Percentiles rank a stretch among this genome's conserved stretches.
phyloP scores from a whole-genome alignment of 2,888 invertebrate species.

The Bhutanitis thaidina region DNA sequence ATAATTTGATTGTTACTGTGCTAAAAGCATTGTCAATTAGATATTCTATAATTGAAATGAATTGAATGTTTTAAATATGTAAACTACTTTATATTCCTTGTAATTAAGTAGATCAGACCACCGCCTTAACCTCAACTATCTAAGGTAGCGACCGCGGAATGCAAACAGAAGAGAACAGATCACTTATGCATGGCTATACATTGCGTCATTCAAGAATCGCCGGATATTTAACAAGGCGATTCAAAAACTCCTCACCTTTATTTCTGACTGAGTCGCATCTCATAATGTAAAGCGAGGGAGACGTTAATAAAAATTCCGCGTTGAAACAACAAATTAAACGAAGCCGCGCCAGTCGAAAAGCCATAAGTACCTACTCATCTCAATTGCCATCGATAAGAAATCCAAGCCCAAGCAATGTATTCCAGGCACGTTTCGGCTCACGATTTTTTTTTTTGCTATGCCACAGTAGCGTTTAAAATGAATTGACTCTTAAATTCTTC shows the following conservation, averaged over 20 bases:
- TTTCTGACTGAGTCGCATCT: slow-evolving; percentile 43
- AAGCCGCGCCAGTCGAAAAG: slow-evolving; percentile 79
- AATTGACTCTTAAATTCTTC: slow-evolving; percentile 79
- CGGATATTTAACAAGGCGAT: slow-evolving; percentile 23
- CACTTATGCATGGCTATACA: neutral
- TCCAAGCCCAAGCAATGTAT: slow-evolving; percentile 77
- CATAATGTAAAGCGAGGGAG: slow-evolving; percentile 72
- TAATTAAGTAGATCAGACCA: neutral
- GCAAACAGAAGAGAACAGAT: neutral
- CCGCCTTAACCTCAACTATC: slow-evolving; percentile 20
- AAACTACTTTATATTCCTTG: too few species aligned
- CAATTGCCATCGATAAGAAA: slow-evolving; percentile 80
- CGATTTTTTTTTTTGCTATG: slow-evolving; percentile 76
- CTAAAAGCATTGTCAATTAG: too few species aligned
- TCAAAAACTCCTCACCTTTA: slow-evolving; percentile 48
- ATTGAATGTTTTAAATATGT: too few species aligned
- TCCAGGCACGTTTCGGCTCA: slow-evolving; percentile 76
- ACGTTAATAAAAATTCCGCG: slow-evolving; percentile 78
- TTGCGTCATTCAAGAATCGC: slow-evolving; percentile 16
- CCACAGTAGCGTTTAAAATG: slow-evolving; percentile 74
- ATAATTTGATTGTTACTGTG: too few species aligned
- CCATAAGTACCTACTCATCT: slow-evolving; percentile 78
- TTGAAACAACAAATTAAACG: slow-evolving; percentile 80
- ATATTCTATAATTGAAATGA: too few species aligned
- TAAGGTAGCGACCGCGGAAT: slow-evolving; percentile 13